Evolutionary conservation across 2,797 vertebrate species (phyloP), one percentile per base, ranked within the genome.

Genomic region (Kryptolebias ocellatus): DNA sequence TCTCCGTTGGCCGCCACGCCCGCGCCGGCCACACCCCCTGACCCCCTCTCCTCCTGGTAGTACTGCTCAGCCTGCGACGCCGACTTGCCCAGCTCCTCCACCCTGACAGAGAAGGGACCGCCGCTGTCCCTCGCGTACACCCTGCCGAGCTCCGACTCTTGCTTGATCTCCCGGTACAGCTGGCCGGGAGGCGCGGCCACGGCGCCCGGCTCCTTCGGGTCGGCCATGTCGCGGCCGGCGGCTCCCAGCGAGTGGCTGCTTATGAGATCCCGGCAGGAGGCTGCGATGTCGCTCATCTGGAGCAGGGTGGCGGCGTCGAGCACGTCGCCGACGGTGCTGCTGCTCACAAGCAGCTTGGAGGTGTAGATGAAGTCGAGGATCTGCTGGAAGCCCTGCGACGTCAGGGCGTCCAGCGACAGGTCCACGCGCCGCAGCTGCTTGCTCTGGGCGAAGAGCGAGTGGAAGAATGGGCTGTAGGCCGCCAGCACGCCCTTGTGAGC

Each of bases 291-390:
- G 1, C 92, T 95, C 96, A 99, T 98, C 93, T 98, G 97, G 74
- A 99, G 93, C 84, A 99, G 90, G 0, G 95, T 94, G 10, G 98
- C 97, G 0, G 97, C 96, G 2, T 96, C 97, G 65, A 99, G 92
- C 82, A 99, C 97, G 42, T 99, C 98, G 52, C 95, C 94, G 44
- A 97, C 95, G 29, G 96, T 99, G 92, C 94, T 93, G 8, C 95
- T 92, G 83, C 96, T 98, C 80, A 99, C 96, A 44, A 97, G 93
- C 79, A 99, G 95, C 84, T 96, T 97, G 84, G 98, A 98, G 2
- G 98, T 99, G 91, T 99, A 99, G 90, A 99, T 98, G 92, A 99
- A 99, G 90, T 98, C 97, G 72, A 99, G 97, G 90, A 99, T 97
- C 89, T 99, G 97, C 92, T 98, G 96, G 55, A 99, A 93, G 72